These are phyloP conservation scores for Meiosimyza decipiens DNA, from an alignment of 2,888 invertebrate species.

Conservation along the genomic window DNA sequence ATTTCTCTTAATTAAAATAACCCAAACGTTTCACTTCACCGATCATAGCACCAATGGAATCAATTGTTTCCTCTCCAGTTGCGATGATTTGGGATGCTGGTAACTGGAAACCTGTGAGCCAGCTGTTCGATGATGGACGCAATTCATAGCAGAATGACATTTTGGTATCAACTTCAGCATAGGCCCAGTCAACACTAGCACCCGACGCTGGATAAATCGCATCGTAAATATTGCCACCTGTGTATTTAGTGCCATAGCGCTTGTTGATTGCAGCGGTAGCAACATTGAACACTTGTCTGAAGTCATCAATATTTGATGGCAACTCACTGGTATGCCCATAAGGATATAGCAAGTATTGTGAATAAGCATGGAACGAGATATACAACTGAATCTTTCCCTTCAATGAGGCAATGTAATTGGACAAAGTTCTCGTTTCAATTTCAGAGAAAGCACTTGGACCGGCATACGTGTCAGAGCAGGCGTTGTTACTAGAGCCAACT, in stretches of 20 bases:
- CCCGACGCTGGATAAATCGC: constrained; percentile 52
- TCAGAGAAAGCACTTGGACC: constrained; percentile 72
- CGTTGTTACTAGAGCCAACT: constrained; percentile 67
- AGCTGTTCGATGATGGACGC: neutral
- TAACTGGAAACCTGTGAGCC: neutral
- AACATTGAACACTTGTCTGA: constrained; percentile 64
- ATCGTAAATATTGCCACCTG: neutral
- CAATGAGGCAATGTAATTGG: constrained; percentile 70
- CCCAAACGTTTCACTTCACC: neutral
- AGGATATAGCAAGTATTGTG: constrained; percentile 77
- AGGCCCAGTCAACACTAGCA: neutral
- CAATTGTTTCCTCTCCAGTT: constrained; percentile 33
- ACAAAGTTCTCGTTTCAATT: constrained; percentile 69
- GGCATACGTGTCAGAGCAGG: constrained; percentile 67
- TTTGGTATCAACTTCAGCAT: neutral
- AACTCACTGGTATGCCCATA: constrained; percentile 75
- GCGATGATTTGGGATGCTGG: neutral
- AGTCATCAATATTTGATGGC: constrained; percentile 69
- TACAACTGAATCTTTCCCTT: constrained; percentile 72
- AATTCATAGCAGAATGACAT: neutral
- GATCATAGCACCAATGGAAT: constrained; percentile 31
- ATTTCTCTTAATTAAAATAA: constrained; percentile 27
- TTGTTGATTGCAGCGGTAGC: constrained; percentile 65
- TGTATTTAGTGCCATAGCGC: constrained; percentile 50
- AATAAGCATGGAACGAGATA: constrained; percentile 80